phyloP scores from a whole-genome alignment of 2,113 vertebrate genomes.

The Microtus ochrogaster region DNA sequence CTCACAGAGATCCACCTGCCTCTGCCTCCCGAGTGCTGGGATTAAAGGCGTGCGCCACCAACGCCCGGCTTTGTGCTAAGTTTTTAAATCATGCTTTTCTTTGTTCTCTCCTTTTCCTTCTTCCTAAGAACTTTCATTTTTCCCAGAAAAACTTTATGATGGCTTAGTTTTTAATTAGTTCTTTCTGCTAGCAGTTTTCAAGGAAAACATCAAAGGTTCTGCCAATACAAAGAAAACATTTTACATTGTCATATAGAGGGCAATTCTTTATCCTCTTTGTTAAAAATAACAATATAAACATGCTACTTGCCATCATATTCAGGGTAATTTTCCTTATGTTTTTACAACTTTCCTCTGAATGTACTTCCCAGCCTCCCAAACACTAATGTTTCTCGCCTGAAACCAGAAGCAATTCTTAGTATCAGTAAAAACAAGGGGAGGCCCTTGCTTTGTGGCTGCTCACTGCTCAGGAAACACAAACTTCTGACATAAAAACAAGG shows the following conservation, averaged over 20 bases:
- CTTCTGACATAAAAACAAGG: constrained; percentile 18
- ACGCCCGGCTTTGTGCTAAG: background rate
- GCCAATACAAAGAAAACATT: background rate
- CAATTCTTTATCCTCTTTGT: background rate
- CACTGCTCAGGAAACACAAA: background rate
- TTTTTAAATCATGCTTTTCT: background rate
- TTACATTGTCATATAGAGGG: no score
- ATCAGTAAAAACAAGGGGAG: background rate
- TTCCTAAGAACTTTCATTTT: constrained; percentile 28
- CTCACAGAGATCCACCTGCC: no score
- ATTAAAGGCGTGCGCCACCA: no score
- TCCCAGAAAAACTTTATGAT: constrained; percentile 6
- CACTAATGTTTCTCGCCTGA: background rate
- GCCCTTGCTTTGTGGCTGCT: background rate
- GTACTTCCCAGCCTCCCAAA: background rate
- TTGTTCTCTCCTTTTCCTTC: background rate
- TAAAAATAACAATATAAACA: background rate
- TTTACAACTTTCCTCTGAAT: constrained; percentile 33
- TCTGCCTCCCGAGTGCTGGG: no score
- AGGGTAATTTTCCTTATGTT: constrained; percentile 29
- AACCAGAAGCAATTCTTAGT: background rate
- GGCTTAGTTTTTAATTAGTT: constrained; percentile 32
- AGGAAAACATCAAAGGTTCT: constrained; percentile 39
- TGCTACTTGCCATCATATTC: background rate
- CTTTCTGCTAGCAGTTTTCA: background rate